phyloP scores from a whole-genome alignment of 2,888 invertebrate species.

The Dendrolimus pini region DNA sequence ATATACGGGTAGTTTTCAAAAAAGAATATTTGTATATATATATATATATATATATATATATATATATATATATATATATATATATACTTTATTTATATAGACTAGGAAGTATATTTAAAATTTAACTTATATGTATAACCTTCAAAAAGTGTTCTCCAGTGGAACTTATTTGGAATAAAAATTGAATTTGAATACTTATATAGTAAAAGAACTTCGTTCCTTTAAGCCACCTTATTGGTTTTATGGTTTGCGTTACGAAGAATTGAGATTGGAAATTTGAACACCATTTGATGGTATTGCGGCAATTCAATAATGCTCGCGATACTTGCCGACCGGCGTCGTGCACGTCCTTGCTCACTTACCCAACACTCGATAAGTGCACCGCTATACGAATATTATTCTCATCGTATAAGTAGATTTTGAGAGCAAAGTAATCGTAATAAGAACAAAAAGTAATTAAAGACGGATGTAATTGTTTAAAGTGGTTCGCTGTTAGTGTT shows the following conservation, averaged over 20 bases:
- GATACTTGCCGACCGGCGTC: conserved; percentile 8
- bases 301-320: conserved; percentile 1
- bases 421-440: conserved; percentile 31
- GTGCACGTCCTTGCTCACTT: conserved; percentile 60
- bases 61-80: no score
- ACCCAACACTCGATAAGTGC: conserved; percentile 55
- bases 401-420: conserved; percentile 63
- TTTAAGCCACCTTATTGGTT: no score
- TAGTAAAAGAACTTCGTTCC: no score
- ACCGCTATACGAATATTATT: conserved; percentile 32
- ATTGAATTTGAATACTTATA: no score
- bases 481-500: conserved; percentile 23
- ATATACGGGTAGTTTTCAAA: no score
- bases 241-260: neutral
- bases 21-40: no score
- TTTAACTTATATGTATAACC: no score
- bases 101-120: no score
- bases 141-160: no score
- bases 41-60: no score
- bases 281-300: conserved; percentile 2
- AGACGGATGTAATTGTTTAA: conserved; percentile 43
- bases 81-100: no score
- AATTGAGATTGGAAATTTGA: neutral
- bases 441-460: conserved; percentile 57
- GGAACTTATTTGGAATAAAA: no score